These are phyloP conservation scores for Drosophila macrospina DNA, from an alignment of 2,888 invertebrate species.

Conservation along the genomic window DNA sequence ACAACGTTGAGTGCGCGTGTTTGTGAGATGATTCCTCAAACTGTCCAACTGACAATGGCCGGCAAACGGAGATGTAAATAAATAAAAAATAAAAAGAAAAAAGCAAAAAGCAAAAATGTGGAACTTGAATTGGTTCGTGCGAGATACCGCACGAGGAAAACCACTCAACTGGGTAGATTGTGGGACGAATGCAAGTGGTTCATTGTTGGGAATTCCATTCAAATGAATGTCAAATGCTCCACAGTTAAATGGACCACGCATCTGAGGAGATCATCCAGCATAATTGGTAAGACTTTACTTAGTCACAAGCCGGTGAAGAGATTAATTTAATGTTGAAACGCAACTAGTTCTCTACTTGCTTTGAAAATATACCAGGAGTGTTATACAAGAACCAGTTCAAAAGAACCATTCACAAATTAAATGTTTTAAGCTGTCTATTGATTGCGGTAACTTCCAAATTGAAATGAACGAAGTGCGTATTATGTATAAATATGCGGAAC, in stretches of 20 bases:
- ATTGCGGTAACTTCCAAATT: too few relatives aligned
- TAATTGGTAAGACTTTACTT: neutral
- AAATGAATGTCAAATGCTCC: constrained; percentile 4
- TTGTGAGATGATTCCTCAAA: constrained; percentile 19
- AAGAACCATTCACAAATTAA: too few relatives aligned
- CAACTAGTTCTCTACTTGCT: neutral
- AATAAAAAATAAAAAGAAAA: too few relatives aligned
- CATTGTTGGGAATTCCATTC: constrained; percentile 15
- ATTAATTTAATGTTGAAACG: neutral
- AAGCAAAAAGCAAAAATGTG: too few relatives aligned
- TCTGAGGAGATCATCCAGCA: neutral
- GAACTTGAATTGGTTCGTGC: neutral
- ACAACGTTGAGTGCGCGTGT: constrained; percentile 17
- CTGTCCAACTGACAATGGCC: constrained; percentile 35
- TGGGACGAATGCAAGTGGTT: constrained; percentile 40
- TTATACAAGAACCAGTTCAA: too few relatives aligned
- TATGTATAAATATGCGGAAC: too few relatives aligned
- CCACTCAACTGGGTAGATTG: constrained; percentile 1
- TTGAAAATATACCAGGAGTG: too few relatives aligned
- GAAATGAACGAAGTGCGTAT: too few relatives aligned
- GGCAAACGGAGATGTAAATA: constrained; percentile 27
- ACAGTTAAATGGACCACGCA: constrained; percentile 12
- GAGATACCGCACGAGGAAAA: neutral
- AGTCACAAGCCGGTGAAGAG: neutral
- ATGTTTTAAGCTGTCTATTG: too few relatives aligned